These are phyloP conservation scores for Brachyptera risi DNA, from an alignment of 2,888 invertebrate genomes.

Conservation along the genomic window DNA sequence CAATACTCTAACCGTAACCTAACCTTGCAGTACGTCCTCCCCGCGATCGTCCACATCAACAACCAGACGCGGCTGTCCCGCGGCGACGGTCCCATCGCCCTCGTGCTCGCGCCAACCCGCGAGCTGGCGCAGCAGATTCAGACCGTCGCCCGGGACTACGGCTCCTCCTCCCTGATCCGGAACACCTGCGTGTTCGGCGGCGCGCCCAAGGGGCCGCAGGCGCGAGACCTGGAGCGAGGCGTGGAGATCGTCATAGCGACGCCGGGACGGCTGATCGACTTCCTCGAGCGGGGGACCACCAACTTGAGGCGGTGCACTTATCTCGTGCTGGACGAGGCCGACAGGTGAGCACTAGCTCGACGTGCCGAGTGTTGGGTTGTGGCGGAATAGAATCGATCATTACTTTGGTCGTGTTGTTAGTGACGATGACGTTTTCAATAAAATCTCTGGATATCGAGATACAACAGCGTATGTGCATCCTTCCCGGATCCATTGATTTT, in stretches of 20 bases:
- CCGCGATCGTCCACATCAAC: conserved; percentile 83
- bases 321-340: conserved; percentile 85
- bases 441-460: no score
- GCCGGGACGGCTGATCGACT: conserved; percentile 83
- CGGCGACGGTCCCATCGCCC: conserved; percentile 80
- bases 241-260: conserved; percentile 88
- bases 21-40: conserved; percentile 61
- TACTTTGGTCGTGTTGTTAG: no score
- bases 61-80: conserved; percentile 70
- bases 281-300: conserved; percentile 73
- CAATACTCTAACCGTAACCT: no score
- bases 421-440: no score
- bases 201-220: conserved; percentile 72
- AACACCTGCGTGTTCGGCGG: conserved; percentile 91
- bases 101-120: conserved; percentile 75
- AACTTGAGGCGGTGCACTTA: conserved; percentile 85
- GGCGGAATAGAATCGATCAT: no score
- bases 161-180: conserved; percentile 68
- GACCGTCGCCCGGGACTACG: conserved; percentile 77
- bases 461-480: no score
- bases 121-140: conserved; percentile 79
- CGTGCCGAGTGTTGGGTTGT: no score
- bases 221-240: conserved; percentile 68
- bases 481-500: no score
- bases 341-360: conserved; percentile 45